Evolutionary conservation across 2,888 invertebrate species (phyloP), one percentile per base, ranked within the genome.

Genomic region (Frankliniella intonsa): DNA sequence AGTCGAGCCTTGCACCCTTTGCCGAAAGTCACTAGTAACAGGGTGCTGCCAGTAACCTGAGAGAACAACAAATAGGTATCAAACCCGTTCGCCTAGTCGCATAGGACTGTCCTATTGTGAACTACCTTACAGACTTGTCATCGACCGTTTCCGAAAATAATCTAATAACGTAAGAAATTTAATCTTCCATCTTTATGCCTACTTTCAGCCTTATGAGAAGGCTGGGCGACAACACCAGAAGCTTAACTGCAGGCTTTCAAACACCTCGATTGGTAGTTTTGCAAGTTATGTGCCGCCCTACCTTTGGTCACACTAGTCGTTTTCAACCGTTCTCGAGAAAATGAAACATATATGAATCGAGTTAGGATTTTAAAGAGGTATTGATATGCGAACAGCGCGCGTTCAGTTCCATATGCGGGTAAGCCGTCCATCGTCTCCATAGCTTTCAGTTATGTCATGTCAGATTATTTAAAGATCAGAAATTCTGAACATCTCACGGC

Each of bases 121-220:
- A 76, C 25, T 76, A 76, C 69, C 69, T 25, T 76, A 76, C 38
- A 38, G 69, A 12, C 12, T 76, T 76, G 8, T 25, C n/a, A 76
- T 76, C 25, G 22, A 76, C 22, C 69, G 22, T 25, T 76, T 76
- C 25, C 69, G 22, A 76, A 76, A 76, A 76, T 76, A 76, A 76
- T 76, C 69, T 76, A 76, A 76, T 76, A 76, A 76, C 7, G 22
- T 76, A 76, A 76, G 69, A 76, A 76, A 76, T 76, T 76, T 76
- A 76, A 11, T 9, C 3, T 22, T 76, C 69, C 69, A 76, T 76
- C 69, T 76, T 76, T 76, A 76, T 76, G 69, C 69, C 69, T 76
- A 76, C 69, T 76, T 22, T 76, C 69, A 76, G 69, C 69, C 69
- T 76, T 76, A 76, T 76, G 69, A 25, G 69, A 10, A 76, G 69